Percentiles rank a stretch among this genome's conserved stretches.
phyloP scores from a whole-genome alignment of 2,113 vertebrate species.

The Montifringilla adamsi region DNA sequence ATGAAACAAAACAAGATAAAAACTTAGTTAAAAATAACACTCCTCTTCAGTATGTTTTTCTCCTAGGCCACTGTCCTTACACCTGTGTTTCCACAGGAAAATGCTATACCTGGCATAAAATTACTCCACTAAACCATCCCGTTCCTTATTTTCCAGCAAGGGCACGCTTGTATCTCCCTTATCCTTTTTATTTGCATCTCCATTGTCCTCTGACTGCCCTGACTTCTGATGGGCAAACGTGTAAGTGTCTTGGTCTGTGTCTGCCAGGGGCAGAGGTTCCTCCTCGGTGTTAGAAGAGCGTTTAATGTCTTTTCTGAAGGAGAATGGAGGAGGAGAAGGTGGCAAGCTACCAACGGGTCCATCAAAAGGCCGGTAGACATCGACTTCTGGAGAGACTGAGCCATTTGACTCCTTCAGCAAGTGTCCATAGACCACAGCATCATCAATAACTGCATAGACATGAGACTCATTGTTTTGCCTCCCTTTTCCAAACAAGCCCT shows the following conservation, averaged over 20 bases:
- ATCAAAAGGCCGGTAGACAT: constrained; percentile 75
- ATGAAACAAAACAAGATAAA: background rate
- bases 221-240: constrained; percentile 76
- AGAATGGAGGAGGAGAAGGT: constrained; percentile 73
- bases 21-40: background rate
- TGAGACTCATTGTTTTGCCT: constrained; percentile 83
- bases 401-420: constrained; percentile 70
- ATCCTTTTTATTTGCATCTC: constrained; percentile 3
- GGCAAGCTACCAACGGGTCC: constrained; percentile 74
- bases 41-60: background rate
- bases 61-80: background rate
- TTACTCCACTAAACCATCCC: background rate
- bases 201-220: background rate
- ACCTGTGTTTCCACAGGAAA: constrained; percentile 8
- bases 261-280: constrained; percentile 1
- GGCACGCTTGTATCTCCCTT: constrained; percentile 34
- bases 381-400: constrained; percentile 55
- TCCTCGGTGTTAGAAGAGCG: background rate
- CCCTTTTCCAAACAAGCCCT: constrained; percentile 69
- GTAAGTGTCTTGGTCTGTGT: constrained; percentile 81
- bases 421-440: constrained; percentile 83
- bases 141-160: constrained; percentile 61
- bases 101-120: background rate
- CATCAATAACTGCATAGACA: constrained; percentile 88
- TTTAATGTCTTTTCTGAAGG: constrained; percentile 56